Conservation (phyloP, 2,113 vertebrate species). For the Chrysochloris asiatica region DNA sequence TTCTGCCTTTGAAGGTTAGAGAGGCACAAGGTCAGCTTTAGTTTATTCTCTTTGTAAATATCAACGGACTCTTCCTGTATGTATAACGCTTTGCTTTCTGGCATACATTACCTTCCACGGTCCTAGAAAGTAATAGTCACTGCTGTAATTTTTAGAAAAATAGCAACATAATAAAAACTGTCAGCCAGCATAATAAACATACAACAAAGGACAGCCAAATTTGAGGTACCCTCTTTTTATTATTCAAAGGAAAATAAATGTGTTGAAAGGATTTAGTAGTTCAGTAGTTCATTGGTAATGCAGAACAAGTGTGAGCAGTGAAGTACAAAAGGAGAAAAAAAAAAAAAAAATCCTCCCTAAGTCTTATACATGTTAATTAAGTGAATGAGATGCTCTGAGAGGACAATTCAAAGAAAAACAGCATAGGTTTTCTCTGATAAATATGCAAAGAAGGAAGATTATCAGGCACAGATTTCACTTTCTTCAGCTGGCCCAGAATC, state of each 20-base stretch:
- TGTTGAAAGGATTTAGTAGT: slow-evolving; percentile 66
- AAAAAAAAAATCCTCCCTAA: background rate
- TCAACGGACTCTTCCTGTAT: slow-evolving; percentile 54
- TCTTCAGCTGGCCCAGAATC: background rate
- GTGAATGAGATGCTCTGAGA: slow-evolving; percentile 61
- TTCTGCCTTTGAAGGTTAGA: slow-evolving; percentile 73
- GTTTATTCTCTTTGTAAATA: slow-evolving; percentile 79
- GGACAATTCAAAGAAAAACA: slow-evolving; percentile 40
- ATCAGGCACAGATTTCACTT: background rate
- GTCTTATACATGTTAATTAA: slow-evolving; percentile 73
- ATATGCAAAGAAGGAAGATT: slow-evolving; percentile 53
- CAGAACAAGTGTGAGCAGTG: slow-evolving; percentile 42
- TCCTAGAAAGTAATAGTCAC: slow-evolving; percentile 65
- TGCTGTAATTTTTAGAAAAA: slow-evolving; percentile 73
- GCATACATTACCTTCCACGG: slow-evolving; percentile 50
- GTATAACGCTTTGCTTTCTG: slow-evolving; percentile 54
- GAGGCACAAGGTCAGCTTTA: slow-evolving; percentile 71
- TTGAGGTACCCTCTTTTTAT: slow-evolving; percentile 67
- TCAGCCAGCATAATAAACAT: slow-evolving; percentile 78
- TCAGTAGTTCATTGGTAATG: slow-evolving; percentile 57
- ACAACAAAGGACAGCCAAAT: slow-evolving; percentile 63
- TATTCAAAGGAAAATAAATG: slow-evolving; percentile 77
- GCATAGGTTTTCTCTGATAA: slow-evolving; percentile 47
- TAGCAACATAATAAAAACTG: slow-evolving; percentile 71
- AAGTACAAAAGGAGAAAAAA: slow-evolving; percentile 45